Percentiles rank a stretch among this genome's conserved stretches.
These are phyloP conservation scores for Arrhamphus sclerolepis DNA, from an alignment of 2,797 vertebrate species.

Conservation along the genomic window DNA sequence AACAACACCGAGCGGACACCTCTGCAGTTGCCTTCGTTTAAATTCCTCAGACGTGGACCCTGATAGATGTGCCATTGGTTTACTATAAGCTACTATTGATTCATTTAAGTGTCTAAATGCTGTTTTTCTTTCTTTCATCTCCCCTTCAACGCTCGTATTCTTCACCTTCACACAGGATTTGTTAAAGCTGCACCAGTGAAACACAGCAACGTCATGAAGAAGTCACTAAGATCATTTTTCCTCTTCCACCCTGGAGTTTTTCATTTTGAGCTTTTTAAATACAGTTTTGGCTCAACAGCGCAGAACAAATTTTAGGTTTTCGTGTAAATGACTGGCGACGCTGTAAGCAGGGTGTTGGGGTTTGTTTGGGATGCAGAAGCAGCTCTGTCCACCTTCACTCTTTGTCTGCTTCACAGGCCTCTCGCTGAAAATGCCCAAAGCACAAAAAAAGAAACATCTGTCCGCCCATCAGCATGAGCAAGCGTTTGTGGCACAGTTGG, in stretches of 20 bases:
- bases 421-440: slow-evolving; percentile 36
- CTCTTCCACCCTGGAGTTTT: too few species aligned
- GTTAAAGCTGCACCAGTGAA: not conserved
- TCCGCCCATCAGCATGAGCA: slow-evolving; percentile 11
- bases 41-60: not conserved
- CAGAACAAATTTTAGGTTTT: too few species aligned
- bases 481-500: not conserved
- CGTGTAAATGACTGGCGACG: not conserved
- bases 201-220: too few species aligned
- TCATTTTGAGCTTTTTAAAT: not conserved
- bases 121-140: slow-evolving; percentile 6
- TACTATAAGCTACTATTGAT: not conserved
- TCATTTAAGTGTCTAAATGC: not conserved
- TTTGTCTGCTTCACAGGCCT: slow-evolving; percentile 51
- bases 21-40: not conserved
- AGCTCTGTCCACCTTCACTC: slow-evolving; percentile 17
- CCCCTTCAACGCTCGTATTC: too few species aligned
- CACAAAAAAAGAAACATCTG: slow-evolving; percentile 45
- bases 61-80: too few species aligned
- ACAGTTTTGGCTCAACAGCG: not conserved
- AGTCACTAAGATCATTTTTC: too few species aligned
- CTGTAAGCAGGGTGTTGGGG: not conserved
- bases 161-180: not conserved
- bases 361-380: slow-evolving; percentile 47
- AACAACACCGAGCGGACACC: slow-evolving; percentile 17